Conservation (phyloP, 2,888 invertebrate genomes). For the Lepas anatifera region DNA sequence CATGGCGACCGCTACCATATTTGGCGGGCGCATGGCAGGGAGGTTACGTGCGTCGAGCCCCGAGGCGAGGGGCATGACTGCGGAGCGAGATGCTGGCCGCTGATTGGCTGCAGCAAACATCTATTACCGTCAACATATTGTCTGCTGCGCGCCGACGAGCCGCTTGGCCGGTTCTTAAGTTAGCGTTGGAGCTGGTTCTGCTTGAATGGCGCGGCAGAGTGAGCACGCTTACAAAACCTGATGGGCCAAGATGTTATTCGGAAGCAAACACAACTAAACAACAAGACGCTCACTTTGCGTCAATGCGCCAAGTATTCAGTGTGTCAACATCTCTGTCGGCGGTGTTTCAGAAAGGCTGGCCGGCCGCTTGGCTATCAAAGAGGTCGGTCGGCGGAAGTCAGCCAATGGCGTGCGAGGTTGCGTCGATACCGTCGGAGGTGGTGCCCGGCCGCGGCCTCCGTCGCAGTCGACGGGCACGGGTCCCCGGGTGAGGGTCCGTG, state of each 20-base stretch:
- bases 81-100: not conserved
- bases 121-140: constrained; percentile 10
- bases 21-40: constrained; percentile 8
- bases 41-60: constrained; percentile 5
- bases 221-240: too few relatives aligned
- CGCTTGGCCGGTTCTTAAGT: not conserved
- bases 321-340: not conserved
- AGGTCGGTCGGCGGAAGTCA: constrained; percentile 6
- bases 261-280: too few relatives aligned
- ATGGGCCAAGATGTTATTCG: too few relatives aligned
- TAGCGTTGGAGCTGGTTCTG: too few relatives aligned
- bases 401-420: constrained; percentile 4
- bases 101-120: constrained; percentile 9
- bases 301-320: too few relatives aligned
- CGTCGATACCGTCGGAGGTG: not conserved
- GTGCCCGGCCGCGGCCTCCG: not conserved
- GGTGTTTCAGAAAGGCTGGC: not conserved
- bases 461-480: not conserved
- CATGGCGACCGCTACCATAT: constrained; percentile 4
- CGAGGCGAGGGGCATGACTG: constrained; percentile 6
- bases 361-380: not conserved
- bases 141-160: constrained; percentile 5
- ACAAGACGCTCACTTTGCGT: too few relatives aligned
- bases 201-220: too few relatives aligned
- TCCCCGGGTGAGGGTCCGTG: not conserved